Conservation (phyloP, 2,888 invertebrate species). For the Horisme vitalbata region DNA sequence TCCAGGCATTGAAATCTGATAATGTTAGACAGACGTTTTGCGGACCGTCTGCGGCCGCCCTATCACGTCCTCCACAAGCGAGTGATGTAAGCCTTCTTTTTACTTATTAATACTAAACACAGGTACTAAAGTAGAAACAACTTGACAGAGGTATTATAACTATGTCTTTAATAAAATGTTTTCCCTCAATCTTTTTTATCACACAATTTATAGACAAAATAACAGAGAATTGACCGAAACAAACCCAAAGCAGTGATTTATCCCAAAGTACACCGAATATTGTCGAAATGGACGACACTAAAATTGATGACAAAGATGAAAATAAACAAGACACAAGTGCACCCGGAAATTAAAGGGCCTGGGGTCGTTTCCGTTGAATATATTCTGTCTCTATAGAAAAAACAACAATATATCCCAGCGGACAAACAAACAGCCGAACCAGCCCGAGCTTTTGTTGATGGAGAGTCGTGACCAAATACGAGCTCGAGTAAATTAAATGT, state of each 20-base stretch:
- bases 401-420: conserved; percentile 45
- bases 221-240: no score
- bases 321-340: conserved; percentile 60
- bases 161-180: no score
- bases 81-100: no score
- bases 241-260: neutral
- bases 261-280: neutral
- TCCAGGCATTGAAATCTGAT: no score
- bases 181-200: no score
- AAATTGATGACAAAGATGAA: conserved; percentile 53
- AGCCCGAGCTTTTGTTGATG: conserved; percentile 29
- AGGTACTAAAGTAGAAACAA: no score
- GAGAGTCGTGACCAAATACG: conserved; percentile 23
- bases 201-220: no score
- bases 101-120: no score
- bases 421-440: conserved; percentile 41
- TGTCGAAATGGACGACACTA: conserved; percentile 32
- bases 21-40: no score
- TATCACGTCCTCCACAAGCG: no score
- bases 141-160: no score
- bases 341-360: conserved; percentile 68
- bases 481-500: conserved; percentile 32
- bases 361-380: conserved; percentile 48
- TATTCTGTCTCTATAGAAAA: conserved; percentile 43
- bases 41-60: no score